Evolutionary conservation across 92 coral and sea anemone genomes (phyloP), one percentile per base, ranked within the genome.

Genomic region (Phenganax marumi): DNA sequence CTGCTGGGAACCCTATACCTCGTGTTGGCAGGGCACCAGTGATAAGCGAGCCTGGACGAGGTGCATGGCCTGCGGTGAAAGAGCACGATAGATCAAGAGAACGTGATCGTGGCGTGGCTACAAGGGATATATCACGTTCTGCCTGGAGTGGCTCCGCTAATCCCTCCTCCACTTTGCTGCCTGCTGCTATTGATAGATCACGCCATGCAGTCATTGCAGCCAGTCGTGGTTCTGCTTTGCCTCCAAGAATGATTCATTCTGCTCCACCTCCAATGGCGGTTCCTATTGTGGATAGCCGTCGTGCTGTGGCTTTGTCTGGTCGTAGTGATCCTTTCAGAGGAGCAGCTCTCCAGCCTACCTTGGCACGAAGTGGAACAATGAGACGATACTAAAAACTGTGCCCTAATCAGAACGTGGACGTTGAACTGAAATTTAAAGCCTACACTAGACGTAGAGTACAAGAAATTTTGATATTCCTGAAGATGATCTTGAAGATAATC

Each of bases 31-130:
- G 87, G 19, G 91, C 88, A 19, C 89, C 93, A 12, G 86, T 85
- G 47, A 80, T 93, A 3, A 84, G 88, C 49, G 96, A 89, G 69
- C 69, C 92, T 26, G 88, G 83, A 50, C 97, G 91, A 3, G 88
- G 89, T 52, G 88, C 90, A 8, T 92, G 86, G 26, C 85, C 90
- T 21, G 95, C 88, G 23, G 91, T 87, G n/a, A 83, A 93, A 68
- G 93, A 90, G 54, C 91, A 91, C 10, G 93, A 84, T 18, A 91
- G 97, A 55, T 87, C 91, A 10, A 76, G 89, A 24, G 89, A 86
- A 33, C 85, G 97, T 71, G 97, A 89, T 33, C 91, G 97, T 21
- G 97, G 97, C 19, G 77, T 89, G 17, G 97, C 90, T 77, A 66
- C 91, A 1, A 52, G 82, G 14, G 82, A 77, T 11, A 62, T 77